Conservation (phyloP, 2,113 vertebrate genomes). For the Melierax canorus region DNA sequence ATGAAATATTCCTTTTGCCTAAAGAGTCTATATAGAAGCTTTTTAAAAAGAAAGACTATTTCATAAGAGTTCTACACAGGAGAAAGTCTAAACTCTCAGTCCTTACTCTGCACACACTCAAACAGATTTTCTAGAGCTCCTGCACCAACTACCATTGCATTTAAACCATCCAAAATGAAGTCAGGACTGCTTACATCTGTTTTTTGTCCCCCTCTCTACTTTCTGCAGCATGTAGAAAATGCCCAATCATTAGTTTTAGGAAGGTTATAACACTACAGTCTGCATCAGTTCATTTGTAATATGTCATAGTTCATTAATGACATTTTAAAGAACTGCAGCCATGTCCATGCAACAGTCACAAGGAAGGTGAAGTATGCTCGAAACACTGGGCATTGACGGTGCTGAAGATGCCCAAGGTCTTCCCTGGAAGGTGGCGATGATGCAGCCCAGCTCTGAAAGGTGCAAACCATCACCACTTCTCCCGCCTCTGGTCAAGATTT, state of each 20-base stretch:
- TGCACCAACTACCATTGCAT: neutral
- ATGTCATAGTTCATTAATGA: fast-evolving
- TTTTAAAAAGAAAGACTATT: neutral
- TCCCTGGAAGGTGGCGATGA: too few species aligned
- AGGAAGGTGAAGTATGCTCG: neutral
- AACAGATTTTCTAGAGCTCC: neutral
- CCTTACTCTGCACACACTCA: neutral
- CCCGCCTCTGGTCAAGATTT: neutral
- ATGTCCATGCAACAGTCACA: fast-evolving
- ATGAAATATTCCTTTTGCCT: neutral
- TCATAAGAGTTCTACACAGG: neutral
- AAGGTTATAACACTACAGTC: fast-evolving
- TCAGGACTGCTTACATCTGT: neutral
- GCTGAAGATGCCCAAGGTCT: neutral
- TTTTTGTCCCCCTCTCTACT: neutral
- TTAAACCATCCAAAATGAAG: neutral
- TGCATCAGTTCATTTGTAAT: fast-evolving
- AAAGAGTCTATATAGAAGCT: neutral
- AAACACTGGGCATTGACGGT: fast-evolving
- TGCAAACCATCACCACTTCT: neutral
- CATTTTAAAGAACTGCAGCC: fast-evolving
- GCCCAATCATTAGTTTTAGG: fast-evolving
- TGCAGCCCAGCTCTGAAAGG: neutral
- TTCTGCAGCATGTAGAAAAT: neutral
- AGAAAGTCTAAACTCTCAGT: neutral